Base-by-base conservation (phyloP, 2,888 invertebrate genomes). In the Cerastoderma edule region DNA sequence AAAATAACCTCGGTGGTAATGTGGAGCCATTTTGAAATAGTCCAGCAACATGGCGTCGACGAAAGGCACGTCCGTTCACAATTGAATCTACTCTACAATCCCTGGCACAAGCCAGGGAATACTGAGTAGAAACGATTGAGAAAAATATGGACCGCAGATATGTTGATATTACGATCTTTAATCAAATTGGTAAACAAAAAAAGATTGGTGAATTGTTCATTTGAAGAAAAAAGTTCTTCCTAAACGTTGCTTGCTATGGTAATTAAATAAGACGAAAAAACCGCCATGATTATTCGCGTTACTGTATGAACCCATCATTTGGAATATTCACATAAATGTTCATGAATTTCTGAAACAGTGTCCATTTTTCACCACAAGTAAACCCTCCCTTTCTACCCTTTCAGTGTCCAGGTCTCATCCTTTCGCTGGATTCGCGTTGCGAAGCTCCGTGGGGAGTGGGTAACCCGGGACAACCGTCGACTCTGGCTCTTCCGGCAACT, bases 401-500 rank as follows among this genome's bases (percentile, higher is more conserved):
- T 22, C 57, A 57, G 57, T n/a, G 19, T 57, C 5, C 2, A 30
- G 8, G 57, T 24, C 5, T 57, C 27, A 4, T n/a, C 32, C 22
- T 57, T 57, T 3, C 57, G 35, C 1, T 16, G 57, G n/a, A 32
- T 57, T 8, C 8, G 33, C 5, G 57, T 57, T 5, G 57, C 57
- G 10, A 33, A 57, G 2, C 57, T n/a, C 16, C 35, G 35, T 22
- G 57, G 35, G n/a, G 35, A 57, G 22, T 57, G 33, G 32, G 16
- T 57, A 16, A 33, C 57, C 0, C 32, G 35, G 2, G 33, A 33
- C 35, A 57, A 57, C 35, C 57, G 57, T 0, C 32, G 57, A 33
- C 33, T 57, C n/a, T 57, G 57, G 57, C 57, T 57, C 4, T 57
- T 57, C 10, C 57, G 57, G 22, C 57, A 57, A 30, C 57, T 57